A percentile compares a stretch with the other conserved stretches of the same genome.
These are phyloP conservation scores for Zaprionus kolodkinae DNA, from an alignment of 1,140 invertebrate species.

Conservation along the genomic window DNA sequence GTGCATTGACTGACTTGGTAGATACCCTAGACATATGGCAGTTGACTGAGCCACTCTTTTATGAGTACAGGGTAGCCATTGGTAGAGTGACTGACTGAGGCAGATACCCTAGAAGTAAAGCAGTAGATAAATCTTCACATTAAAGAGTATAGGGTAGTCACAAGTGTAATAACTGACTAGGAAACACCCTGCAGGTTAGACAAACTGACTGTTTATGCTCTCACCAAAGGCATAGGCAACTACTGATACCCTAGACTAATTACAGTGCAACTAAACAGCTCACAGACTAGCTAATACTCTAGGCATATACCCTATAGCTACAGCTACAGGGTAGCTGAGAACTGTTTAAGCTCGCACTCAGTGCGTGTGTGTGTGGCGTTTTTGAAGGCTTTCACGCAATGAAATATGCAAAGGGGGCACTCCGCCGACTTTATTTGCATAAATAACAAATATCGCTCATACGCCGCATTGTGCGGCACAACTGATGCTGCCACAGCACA, in stretches of 20 bases:
- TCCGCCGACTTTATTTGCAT: conserved; percentile 68
- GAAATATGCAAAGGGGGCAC: conserved; percentile 34
- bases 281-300: background rate
- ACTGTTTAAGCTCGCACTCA: conserved; percentile 1
- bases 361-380: background rate
- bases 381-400: conserved; percentile 18
- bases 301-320: background rate
- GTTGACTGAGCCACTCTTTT: background rate
- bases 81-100: too few species aligned
- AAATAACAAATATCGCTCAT: conserved; percentile 81
- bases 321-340: background rate
- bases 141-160: background rate
- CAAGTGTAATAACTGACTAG: too few species aligned
- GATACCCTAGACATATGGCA: background rate
- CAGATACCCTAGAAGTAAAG: too few species aligned
- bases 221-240: too few species aligned
- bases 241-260: too few species aligned
- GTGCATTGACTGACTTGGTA: background rate
- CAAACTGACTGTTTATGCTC: too few species aligned
- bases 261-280: too few species aligned
- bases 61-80: background rate
- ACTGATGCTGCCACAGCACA: conserved; percentile 27
- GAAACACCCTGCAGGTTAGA: too few species aligned
- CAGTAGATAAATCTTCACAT: too few species aligned
- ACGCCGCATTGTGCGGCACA: conserved; percentile 69